Base-by-base conservation (phyloP, 2,888 invertebrate genomes). In the Standfussiana lucernea region DNA sequence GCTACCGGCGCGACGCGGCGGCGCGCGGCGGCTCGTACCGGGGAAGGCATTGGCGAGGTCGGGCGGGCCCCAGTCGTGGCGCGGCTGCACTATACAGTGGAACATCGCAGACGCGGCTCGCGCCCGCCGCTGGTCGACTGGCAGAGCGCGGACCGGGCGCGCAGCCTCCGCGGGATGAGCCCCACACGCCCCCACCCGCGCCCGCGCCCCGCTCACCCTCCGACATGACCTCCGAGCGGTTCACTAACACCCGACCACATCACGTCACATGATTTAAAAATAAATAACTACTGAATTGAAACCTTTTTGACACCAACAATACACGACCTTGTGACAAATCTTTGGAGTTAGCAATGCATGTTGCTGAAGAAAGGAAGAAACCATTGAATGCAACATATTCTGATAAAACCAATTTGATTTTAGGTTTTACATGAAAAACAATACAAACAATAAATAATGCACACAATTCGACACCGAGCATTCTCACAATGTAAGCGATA, bases 11-110 rank as follows among this genome's bases (percentile, higher is more conserved):
- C 37, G n/a, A n/a, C n/a, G 45, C 42, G 40, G 68, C 35, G 50
- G 72, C 67, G 72, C n/a, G 64, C 32, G 42, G 67, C 56, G 47
- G 59, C 56, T 64, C 94, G 91, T 97, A 98, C 98, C 98, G 97
- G 98, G 98, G 95, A 98, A 98, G 45, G 98, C 98, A 93, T 98
- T 97, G 93, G 97, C 97, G 94, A 98, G 98, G 86, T 98, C 97
- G 92, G 97, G 97, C 91, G 97, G 97, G 85, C 97, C 97, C 98
- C 98, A 98, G 93, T 98, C 98, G 93, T 97, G 97, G 92, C 97
- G 97, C 96, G 98, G 98, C 96, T 98, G 98, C 93, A 98, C 98
- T 91, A 98, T 98, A 95, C 98, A 98, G 97, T 98, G 98, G 96
- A 98, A 98, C 98, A 98, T 98, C 59, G 78, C 83, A 84, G 86